Evolutionary conservation across 2,888 invertebrate genomes (phyloP).

Genomic region (Tenthredo notha): DNA sequence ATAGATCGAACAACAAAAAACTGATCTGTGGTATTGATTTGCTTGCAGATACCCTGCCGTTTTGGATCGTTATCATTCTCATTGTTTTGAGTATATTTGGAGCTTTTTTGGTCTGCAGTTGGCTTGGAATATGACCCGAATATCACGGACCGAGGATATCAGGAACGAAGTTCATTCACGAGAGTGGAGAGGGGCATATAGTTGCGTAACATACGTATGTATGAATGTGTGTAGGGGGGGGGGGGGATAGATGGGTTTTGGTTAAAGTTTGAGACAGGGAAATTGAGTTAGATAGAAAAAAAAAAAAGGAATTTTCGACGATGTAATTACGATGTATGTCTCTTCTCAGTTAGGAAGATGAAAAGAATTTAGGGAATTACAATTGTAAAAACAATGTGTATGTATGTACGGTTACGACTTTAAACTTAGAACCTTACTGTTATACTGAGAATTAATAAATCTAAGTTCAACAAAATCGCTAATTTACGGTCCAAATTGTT

Average conservation of each 20-base stretch:
- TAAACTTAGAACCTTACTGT: not conserved
- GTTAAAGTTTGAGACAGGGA: not conserved
- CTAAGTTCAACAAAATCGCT: not conserved
- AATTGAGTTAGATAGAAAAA: not conserved
- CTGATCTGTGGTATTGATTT: slow-evolving; percentile 60
- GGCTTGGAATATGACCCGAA: slow-evolving; percentile 84
- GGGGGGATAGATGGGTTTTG: not conserved
- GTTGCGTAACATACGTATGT: not conserved
- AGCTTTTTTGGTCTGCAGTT: slow-evolving; percentile 91
- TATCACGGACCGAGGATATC: not conserved
- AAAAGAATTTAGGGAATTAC: not conserved
- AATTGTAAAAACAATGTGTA: not conserved
- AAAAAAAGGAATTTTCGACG: not conserved
- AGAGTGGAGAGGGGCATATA: not conserved
- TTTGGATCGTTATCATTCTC: slow-evolving; percentile 89
- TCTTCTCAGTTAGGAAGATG: not conserved
- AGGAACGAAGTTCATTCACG: not conserved
- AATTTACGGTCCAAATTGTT: not conserved
- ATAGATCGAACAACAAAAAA: not conserved
- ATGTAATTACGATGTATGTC: not conserved
- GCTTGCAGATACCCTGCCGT: slow-evolving; percentile 88
- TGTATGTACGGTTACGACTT: not conserved
- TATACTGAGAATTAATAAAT: not conserved
- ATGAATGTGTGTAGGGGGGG: no score
- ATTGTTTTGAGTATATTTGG: slow-evolving; percentile 88